phyloP scores from a whole-genome alignment of 2,888 invertebrate genomes.

The Taenaris catops region DNA sequence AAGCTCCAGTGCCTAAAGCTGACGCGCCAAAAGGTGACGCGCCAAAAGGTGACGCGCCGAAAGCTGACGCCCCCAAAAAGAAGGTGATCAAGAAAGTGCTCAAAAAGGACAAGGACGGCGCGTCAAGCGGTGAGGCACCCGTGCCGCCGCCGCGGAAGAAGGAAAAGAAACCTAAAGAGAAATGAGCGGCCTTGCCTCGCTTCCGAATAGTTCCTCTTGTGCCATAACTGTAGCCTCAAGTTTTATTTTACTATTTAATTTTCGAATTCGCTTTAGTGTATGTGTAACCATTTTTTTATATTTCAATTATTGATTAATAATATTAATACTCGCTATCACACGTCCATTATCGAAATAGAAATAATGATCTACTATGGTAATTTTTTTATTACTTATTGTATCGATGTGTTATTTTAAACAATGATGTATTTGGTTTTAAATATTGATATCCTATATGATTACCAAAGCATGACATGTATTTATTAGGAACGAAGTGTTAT shows the following conservation, averaged over 20 bases:
- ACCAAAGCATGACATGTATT: slow-evolving; percentile 63
- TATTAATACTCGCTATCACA: slow-evolving; percentile 46
- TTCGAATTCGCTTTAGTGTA: slow-evolving; percentile 66
- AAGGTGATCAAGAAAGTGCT: slow-evolving; percentile 70
- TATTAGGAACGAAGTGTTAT: slow-evolving; percentile 49
- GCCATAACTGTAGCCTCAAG: slow-evolving; percentile 66
- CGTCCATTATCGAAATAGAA: slow-evolving; percentile 47
- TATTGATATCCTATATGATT: slow-evolving; percentile 30
- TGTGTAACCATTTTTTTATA: slow-evolving; percentile 49
- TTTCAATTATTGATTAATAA: slow-evolving; percentile 39
- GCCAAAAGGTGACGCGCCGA: not conserved
- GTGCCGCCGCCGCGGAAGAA: slow-evolving; percentile 78
- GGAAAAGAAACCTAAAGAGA: slow-evolving; percentile 77
- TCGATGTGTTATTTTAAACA: slow-evolving; percentile 32
- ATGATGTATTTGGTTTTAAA: slow-evolving; percentile 28
- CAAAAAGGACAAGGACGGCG: slow-evolving; percentile 73
- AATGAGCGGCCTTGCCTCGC: slow-evolving; percentile 54
- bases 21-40: no score
- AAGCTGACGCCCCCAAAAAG: slow-evolving; percentile 50
- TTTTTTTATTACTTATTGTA: slow-evolving; percentile 43
- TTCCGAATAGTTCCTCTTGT: slow-evolving; percentile 62
- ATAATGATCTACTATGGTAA: slow-evolving; percentile 36
- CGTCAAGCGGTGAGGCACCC: slow-evolving; percentile 52
- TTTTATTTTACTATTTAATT: slow-evolving; percentile 57
- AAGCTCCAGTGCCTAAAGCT: no score